Base-by-base conservation (phyloP, 2,113 vertebrate genomes). In the Cariama cristata region DNA sequence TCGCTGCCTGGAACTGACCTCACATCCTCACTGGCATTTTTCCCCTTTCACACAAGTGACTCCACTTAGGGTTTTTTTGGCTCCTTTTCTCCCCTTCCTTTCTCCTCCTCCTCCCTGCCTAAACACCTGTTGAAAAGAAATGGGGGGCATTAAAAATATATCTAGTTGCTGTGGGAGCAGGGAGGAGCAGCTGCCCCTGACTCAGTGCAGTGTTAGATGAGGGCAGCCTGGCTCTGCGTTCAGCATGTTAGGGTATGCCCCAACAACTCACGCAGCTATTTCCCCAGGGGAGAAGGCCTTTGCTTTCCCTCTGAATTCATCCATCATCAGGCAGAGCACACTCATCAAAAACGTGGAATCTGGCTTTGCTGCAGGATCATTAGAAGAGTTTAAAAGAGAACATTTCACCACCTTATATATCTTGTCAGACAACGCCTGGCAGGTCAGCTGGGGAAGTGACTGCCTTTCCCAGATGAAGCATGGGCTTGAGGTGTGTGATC, bases 1-100 rank as follows among this genome's bases (percentile, higher is more conserved):
- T 73, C 3, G 0, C 27, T 77, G 12, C 69, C 64, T 66, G 24
- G 30, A 44, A 49, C 8, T 40, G 21, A 33, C 38, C 22, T 52
- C n/a, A 35, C 53, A 12, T 45, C 22, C 13, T 62, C 42, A 11
- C 11, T 68, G 44, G 17, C 7, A 30, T 75, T 79, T 82, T 42
- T 64, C 7, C 5, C 9, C 4, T 59, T 77, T 68, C 42, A 47
- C 18, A 35, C 19, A 68, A 52, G 18, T 40, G 14, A 50, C 11
- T 67, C 26, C 7, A 32, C 32, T 0, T 30, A 8, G 7, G 17
- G 2, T 0, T 0, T n/a, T 59, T 63, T 81, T 82, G 3, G 3
- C 22, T 86, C 9, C 3, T 63, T 60, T 88, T 79, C n/a, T 68
- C 26, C 20, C 8, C 32, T 81, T 90, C 63, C 11, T 62, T 93